phyloP scores from a whole-genome alignment of 2,888 invertebrate species.

The Hirudinaria manillensis region DNA sequence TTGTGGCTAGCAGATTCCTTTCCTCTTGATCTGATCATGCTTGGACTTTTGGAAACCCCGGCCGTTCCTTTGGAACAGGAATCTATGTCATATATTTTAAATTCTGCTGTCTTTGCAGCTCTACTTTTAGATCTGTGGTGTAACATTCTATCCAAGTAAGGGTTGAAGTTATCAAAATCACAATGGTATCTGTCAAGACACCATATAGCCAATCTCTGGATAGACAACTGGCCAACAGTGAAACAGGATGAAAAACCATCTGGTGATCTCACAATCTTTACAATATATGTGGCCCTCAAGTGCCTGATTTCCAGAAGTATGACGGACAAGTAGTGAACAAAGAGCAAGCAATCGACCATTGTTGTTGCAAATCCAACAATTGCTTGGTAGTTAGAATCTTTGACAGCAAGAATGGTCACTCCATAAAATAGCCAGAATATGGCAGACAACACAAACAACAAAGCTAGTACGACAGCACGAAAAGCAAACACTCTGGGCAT shows the following conservation, averaged over 20 bases:
- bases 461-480: conserved; percentile 75
- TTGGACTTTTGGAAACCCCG: background rate
- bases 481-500: conserved; percentile 87
- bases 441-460: conserved; percentile 86
- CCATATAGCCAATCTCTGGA: conserved; percentile 68
- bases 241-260: conserved; percentile 86
- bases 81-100: conserved; percentile 94
- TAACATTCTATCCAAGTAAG: conserved; percentile 60
- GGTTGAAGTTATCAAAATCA: conserved; percentile 80
- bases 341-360: conserved; percentile 84
- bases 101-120: conserved; percentile 46
- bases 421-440: conserved; percentile 97
- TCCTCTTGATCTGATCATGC: background rate
- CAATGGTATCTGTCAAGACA: conserved; percentile 92
- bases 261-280: conserved; percentile 77
- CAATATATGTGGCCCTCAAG: conserved; percentile 72
- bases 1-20: conserved; percentile 57
- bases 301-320: conserved; percentile 87
- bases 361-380: conserved; percentile 86
- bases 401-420: conserved; percentile 65
- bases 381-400: conserved; percentile 64
- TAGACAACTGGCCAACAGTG: conserved; percentile 56
- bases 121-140: conserved; percentile 41
- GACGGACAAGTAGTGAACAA: conserved; percentile 88
- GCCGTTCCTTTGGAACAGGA: background rate